A percentile compares a stretch with the other conserved stretches of the same genome.
phyloP scores from a whole-genome alignment of 2,888 invertebrate genomes.

The Neoitamus cyanurus region DNA sequence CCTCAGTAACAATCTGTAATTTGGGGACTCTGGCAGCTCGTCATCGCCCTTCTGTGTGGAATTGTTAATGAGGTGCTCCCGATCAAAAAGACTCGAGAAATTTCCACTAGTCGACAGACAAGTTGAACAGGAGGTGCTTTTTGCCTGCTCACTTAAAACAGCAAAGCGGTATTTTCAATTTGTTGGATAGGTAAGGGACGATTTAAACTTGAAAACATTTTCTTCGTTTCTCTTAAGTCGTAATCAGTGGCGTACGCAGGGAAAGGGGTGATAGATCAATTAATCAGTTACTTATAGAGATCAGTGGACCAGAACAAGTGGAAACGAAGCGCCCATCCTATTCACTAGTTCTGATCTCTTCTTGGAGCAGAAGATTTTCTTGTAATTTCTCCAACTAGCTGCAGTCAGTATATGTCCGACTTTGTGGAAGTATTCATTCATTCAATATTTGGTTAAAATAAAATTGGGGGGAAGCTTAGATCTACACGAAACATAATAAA shows the following conservation, averaged over 20 bases:
- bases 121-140: background rate
- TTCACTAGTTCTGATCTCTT: too few species aligned
- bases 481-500: background rate
- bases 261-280: too few species aligned
- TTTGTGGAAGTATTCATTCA: too few species aligned
- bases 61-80: background rate
- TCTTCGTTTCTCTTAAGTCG: background rate
- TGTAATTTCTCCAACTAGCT: too few species aligned
- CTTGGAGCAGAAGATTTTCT: too few species aligned
- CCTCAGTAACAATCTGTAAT: conserved; percentile 1
- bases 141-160: background rate
- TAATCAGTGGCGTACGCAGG: too few species aligned
- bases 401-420: too few species aligned
- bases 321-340: too few species aligned
- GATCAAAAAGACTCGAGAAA: background rate
- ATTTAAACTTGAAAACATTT: background rate
- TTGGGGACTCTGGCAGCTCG: background rate
- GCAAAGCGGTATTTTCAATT: background rate
- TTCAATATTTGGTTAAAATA: too few species aligned
- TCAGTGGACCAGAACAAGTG: too few species aligned
- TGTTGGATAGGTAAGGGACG: background rate
- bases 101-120: background rate
- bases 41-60: background rate
- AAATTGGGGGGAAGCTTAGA: too few species aligned
- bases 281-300: too few species aligned